A percentile compares a stretch with the other conserved stretches of the same genome.
Conservation (phyloP, 2,797 vertebrate species). For the Tangara arthus region DNA sequence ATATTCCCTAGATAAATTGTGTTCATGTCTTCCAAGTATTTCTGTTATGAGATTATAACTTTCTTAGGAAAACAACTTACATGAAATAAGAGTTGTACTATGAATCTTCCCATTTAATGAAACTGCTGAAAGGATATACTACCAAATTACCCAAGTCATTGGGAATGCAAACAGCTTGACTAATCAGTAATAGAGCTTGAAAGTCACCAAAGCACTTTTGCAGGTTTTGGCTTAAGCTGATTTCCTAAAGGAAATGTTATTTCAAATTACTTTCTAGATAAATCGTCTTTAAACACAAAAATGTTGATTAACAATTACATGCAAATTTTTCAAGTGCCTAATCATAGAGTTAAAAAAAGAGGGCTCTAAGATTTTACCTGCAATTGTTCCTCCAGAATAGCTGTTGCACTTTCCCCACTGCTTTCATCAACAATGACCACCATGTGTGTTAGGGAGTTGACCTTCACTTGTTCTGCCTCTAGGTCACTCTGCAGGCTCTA, state of each 20-base stretch:
- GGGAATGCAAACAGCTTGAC: not conserved
- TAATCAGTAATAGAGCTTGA: not conserved
- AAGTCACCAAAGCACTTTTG: not conserved
- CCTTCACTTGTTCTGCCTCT: slow-evolving; percentile 94
- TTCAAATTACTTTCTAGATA: not conserved
- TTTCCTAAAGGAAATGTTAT: not conserved
- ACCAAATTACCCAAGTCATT: not conserved
- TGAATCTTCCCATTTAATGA: not conserved
- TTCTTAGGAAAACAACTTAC: not conserved
- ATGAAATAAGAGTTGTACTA: not conserved
- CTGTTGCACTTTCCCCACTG: slow-evolving; percentile 89
- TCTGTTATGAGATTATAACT: not conserved
- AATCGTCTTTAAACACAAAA: not conserved
- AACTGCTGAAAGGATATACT: not conserved
- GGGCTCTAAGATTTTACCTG: slow-evolving; percentile 77
- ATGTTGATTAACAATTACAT: not conserved
- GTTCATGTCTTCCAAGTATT: not conserved
- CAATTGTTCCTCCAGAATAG: slow-evolving; percentile 89
- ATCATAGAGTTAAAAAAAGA: not conserved
- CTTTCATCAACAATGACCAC: slow-evolving; percentile 98
- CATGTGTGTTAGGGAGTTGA: slow-evolving; percentile 98
- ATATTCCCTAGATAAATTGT: not conserved
- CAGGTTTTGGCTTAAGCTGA: not conserved
- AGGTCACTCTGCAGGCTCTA: slow-evolving; percentile 92
- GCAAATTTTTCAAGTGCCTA: not conserved